Evolutionary conservation across 2,888 invertebrate genomes (phyloP), one percentile per base, ranked within the genome.

Genomic region (Volucella bombylans): DNA sequence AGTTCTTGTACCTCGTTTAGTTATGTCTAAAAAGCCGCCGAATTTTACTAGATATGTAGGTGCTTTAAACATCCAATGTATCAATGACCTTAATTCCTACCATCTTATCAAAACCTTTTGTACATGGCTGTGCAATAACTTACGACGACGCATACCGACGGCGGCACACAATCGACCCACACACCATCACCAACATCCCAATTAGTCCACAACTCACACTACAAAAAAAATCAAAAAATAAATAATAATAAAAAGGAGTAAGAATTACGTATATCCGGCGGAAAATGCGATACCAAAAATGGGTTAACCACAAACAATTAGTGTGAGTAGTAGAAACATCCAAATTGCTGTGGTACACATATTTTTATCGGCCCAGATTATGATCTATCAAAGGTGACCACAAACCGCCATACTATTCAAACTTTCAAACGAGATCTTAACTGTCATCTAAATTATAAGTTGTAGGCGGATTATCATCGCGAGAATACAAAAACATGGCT

Each of bases 201-300:
- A 71, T 52, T 50, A 71, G 59, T 72, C 68, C 45, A 62, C 14
- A 31, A 6, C 31, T 31, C 31, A 6, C 6, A 31, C 31, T 4
- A 6, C 31, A 31, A 31, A 31, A 6, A 31, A 31, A 31, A 31
- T 31, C 31, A 31, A 31, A 31, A 31, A 31, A 31, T 6, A 31
- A 31, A 31, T 31, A 31, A 31, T 6, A 31, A 31, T 31, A 61
- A 50, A 50, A 61, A 52, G 39, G 38, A 18, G 39, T 12, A 18
- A 10, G 31, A 72, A 54, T 79, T 67, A 67, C 64, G 52, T 72
- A 72, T 72, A 67, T 79, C 72, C 79, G 79, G 72, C 14, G 57
- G 41, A 67, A 79, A 67, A 67, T 73, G 67, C 45, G 61, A 54
- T 79, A 71, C 79, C 72, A 67, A 79, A 79, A 73, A 79, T 73